phyloP scores from a whole-genome alignment of 2,888 invertebrate genomes.

The Dusona sp. region DNA sequence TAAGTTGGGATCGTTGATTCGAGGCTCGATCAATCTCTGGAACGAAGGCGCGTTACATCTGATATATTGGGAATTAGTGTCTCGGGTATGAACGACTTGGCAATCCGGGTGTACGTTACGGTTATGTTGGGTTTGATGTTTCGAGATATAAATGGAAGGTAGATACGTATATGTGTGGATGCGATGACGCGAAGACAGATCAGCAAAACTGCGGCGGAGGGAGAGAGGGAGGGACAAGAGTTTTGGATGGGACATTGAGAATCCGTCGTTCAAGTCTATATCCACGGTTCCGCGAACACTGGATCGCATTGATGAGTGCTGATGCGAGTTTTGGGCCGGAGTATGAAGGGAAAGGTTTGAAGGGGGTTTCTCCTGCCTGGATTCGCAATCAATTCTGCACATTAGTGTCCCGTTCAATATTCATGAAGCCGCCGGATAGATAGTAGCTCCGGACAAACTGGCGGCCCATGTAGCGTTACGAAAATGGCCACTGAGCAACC shows the following conservation, averaged over 20 bases:
- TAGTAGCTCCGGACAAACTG: constrained; percentile 55
- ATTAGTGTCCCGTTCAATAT: constrained; percentile 76
- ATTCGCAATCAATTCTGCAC: constrained; percentile 79
- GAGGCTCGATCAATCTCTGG: constrained; percentile 58
- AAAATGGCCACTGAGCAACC: constrained; percentile 45
- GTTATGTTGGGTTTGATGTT: constrained; percentile 9
- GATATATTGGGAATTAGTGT: constrained; percentile 51
- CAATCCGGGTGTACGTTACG: constrained; percentile 20
- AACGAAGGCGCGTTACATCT: constrained; percentile 62
- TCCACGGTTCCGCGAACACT: constrained; percentile 59
- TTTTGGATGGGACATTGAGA: constrained; percentile 10
- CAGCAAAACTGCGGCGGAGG: not conserved
- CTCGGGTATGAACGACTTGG: constrained; percentile 56
- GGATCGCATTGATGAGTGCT: constrained; percentile 77
- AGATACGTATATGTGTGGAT: not conserved
- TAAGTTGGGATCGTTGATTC: constrained; percentile 10
- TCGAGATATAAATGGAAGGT: constrained; percentile 14
- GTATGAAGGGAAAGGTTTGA: constrained; percentile 55
- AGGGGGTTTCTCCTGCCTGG: constrained; percentile 58
- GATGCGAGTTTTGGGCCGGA: constrained; percentile 12
- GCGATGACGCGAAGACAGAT: constrained; percentile 19
- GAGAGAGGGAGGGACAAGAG: constrained; percentile 1
- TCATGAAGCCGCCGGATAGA: constrained; percentile 64
- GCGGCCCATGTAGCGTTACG: constrained; percentile 54
- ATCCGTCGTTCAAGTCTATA: constrained; percentile 40